A percentile compares a stretch with the other conserved stretches of the same genome.
Evolutionary conservation across 1,140 invertebrate species (phyloP).

Genomic region (Archegozetes longisetosus): DNA sequence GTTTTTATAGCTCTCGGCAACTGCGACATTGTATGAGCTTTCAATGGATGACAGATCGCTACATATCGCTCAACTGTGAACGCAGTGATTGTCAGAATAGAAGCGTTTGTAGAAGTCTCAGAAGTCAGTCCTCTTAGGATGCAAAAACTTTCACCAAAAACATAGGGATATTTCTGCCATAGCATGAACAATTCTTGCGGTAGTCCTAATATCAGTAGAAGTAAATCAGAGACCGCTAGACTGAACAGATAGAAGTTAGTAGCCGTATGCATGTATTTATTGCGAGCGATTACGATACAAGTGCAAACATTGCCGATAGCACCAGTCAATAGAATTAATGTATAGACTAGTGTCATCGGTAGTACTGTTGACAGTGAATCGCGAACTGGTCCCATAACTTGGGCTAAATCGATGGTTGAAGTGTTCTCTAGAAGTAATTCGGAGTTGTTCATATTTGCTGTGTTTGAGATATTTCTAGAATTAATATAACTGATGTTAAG

Average conservation of each 20-base stretch:
- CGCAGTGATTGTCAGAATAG: conserved; percentile 74
- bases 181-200: conserved; percentile 71
- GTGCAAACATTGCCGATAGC: conserved; percentile 41
- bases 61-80: conserved; percentile 89
- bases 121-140: conserved; percentile 52
- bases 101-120: conserved; percentile 82
- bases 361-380: conserved; percentile 21
- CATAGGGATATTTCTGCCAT: conserved; percentile 70
- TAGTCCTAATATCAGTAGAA: conserved; percentile 50
- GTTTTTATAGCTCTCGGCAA: conserved; percentile 40
- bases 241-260: conserved; percentile 84
- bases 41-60: conserved; percentile 80
- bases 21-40: conserved; percentile 64
- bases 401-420: background rate
- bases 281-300: conserved; percentile 40
- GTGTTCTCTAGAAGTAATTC: no score
- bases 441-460: no score
- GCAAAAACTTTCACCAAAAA: conserved; percentile 69
- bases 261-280: conserved; percentile 39
- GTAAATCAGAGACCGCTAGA: conserved; percentile 76
- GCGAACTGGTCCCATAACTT: conserved; percentile 15
- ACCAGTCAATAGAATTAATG: conserved; percentile 35
- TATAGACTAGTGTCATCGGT: conserved; percentile 34
- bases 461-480: no score
- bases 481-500: no score